A percentile compares a stretch with the other conserved stretches of the same genome.
phyloP scores from a whole-genome alignment of 1,140 invertebrate genomes.

The Tetranychus urticae region DNA sequence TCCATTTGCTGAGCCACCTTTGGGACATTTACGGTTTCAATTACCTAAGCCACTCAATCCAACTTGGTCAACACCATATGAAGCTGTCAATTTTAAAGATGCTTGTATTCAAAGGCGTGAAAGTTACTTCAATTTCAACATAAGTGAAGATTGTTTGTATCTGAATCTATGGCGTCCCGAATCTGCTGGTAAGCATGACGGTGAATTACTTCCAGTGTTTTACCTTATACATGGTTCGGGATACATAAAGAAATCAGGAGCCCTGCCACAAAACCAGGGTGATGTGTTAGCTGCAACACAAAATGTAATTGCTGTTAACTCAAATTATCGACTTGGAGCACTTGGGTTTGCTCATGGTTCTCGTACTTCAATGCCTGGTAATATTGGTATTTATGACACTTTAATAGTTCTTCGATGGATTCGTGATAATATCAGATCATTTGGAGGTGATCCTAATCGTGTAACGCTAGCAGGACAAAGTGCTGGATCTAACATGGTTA shows the following conservation, averaged over 20 bases:
- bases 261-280: slow-evolving; percentile 25
- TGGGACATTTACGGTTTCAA: slow-evolving; percentile 47
- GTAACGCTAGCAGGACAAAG: slow-evolving; percentile 37
- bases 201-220: background rate
- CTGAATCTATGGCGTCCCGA: slow-evolving; percentile 14
- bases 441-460: slow-evolving; percentile 28
- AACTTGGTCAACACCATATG: too few relatives aligned
- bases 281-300: slow-evolving; percentile 34
- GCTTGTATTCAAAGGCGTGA: too few relatives aligned
- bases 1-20: slow-evolving; percentile 72
- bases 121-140: background rate
- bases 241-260: slow-evolving; percentile 29
- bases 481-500: slow-evolving; percentile 22
- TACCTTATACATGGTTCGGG: background rate
- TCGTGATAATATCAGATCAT: slow-evolving; percentile 26
- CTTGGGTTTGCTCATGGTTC: slow-evolving; percentile 26
- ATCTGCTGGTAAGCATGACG: background rate
- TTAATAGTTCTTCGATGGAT: slow-evolving; percentile 26
- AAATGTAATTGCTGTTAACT: slow-evolving; percentile 44
- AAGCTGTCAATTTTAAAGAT: too few relatives aligned
- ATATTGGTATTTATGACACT: slow-evolving; percentile 30
- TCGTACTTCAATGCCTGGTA: slow-evolving; percentile 15
- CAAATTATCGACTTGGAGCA: slow-evolving; percentile 54
- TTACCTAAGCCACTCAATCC: slow-evolving; percentile 41
- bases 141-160: slow-evolving; percentile 16